These are phyloP conservation scores for Noctua fimbriata DNA, from an alignment of 2,888 invertebrate species.

Conservation along the genomic window DNA sequence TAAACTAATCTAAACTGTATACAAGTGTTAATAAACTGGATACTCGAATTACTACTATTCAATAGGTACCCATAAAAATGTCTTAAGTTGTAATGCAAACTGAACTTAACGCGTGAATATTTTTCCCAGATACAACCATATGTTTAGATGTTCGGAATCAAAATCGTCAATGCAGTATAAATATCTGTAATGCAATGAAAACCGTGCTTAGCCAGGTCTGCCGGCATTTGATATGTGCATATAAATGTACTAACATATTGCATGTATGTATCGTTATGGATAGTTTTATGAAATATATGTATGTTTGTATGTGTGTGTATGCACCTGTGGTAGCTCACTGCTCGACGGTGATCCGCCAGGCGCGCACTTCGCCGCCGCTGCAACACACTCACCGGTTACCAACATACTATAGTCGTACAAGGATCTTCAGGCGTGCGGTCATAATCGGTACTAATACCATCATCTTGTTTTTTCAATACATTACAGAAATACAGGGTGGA, in stretches of 20 bases:
- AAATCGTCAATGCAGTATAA: not conserved
- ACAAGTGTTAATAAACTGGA: no score
- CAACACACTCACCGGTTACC: conserved; percentile 83
- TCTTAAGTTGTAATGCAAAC: not conserved
- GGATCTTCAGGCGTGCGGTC: not conserved
- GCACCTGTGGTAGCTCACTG: conserved; percentile 79
- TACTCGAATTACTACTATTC: no score
- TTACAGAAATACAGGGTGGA: no score
- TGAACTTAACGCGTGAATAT: not conserved
- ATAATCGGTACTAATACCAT: not conserved
- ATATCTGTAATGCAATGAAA: not conserved
- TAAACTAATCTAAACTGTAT: no score
- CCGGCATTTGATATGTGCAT: not conserved
- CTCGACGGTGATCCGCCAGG: conserved; percentile 90
- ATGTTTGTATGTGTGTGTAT: conserved; percentile 51
- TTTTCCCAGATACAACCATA: no score
- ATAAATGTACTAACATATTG: not conserved
- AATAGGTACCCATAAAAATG: no score
- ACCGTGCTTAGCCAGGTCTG: not conserved
- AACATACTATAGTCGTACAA: not conserved
- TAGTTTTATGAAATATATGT: conserved; percentile 6
- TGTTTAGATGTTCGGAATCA: no score
- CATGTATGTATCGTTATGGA: not conserved
- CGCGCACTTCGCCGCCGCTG: conserved; percentile 94
- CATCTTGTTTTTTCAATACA: not conserved